Base-by-base conservation (phyloP, 2,888 invertebrate genomes). In the Drosophila maculinotata region DNA sequence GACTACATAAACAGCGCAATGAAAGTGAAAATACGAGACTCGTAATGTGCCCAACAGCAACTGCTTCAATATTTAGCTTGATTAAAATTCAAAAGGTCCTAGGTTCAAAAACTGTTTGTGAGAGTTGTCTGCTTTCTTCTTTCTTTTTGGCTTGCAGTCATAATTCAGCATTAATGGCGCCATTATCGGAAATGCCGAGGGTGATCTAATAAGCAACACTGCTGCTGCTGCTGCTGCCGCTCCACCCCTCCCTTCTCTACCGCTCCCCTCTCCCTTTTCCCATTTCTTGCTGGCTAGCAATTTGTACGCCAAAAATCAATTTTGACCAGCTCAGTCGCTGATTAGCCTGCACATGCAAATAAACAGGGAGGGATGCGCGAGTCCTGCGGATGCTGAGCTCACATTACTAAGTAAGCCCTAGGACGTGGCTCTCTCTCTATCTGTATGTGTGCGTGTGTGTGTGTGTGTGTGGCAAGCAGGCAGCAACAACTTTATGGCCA, bases 21-120 rank as follows among this genome's bases (percentile, higher is more conserved):
- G 86, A 87, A 85, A 87, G 70, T 64, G 64, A 83, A 87, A 72
- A 66, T 70, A 85, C 68, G 75, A 60, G 48, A 35, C 59, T 49
- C 56, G 45, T 72, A 63, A 71, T 70, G 70, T 69, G 62, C 64
- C 59, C 30, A 39, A 15, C 52, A 64, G 59, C 75, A 76, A 86
- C 56, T 72, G 85, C 65, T 76, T 68, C 48, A 72, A 79, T 80
- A 72, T 84, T 86, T 79, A 72, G 73, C 68, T 85, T 87, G 83
- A 87, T 83, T 86, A 85, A 82, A 84, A 87, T 84, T 86, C 83
- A 77, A 83, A 78, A 77, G 80, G 75, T 67, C 69, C 15, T 23
- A 10, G 68, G 76, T 73, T 74, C 63, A 58, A 68, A 52, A 69
- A 47, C 30, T 44, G 30, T 20, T 20, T n/a, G n/a, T n/a, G n/a